Evolutionary conservation across 2,888 invertebrate genomes (phyloP).

Genomic region (Eilema sororculum): DNA sequence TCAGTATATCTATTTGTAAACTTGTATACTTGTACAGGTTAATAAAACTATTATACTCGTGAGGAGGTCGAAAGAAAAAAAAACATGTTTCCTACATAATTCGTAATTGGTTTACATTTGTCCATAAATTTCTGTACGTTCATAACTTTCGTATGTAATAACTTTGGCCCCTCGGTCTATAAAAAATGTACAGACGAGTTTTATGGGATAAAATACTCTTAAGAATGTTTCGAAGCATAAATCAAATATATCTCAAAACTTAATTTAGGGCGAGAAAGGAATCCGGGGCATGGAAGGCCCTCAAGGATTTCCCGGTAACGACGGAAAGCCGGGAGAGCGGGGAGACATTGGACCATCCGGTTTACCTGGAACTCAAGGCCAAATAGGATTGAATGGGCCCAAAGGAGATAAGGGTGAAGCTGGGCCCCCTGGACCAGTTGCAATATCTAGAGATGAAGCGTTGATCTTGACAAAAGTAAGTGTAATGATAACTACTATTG

Average conservation of each 20-base stretch:
- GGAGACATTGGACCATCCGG: conserved; percentile 92
- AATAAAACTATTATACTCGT: neutral
- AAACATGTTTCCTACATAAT: neutral
- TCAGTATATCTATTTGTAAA: no score
- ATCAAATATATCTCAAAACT: neutral
- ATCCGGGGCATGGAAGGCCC: conserved; percentile 89
- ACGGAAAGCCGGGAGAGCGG: conserved; percentile 89
- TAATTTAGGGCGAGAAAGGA: conserved; percentile 88
- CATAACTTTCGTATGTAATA: conserved; percentile 1
- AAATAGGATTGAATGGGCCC: conserved; percentile 88
- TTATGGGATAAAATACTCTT: conserved; percentile 3
- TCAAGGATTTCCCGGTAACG: conserved; percentile 89
- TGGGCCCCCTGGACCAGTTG: conserved; percentile 90
- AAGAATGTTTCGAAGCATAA: neutral
- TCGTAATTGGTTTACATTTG: conserved; percentile 4
- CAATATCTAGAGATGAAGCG: conserved; percentile 88
- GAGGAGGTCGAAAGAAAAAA: neutral
- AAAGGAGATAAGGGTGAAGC: conserved; percentile 91
- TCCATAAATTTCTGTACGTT: conserved; percentile 4
- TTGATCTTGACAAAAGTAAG: conserved; percentile 86
- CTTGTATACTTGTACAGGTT: neutral
- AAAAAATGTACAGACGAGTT: conserved; percentile 1
- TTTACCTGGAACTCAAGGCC: conserved; percentile 90
- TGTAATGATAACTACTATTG: neutral
- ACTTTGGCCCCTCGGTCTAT: neutral